Percentiles rank a stretch among this genome's conserved stretches.
Conservation (phyloP, 2,113 vertebrate genomes). For the Saccopteryx bilineata region DNA sequence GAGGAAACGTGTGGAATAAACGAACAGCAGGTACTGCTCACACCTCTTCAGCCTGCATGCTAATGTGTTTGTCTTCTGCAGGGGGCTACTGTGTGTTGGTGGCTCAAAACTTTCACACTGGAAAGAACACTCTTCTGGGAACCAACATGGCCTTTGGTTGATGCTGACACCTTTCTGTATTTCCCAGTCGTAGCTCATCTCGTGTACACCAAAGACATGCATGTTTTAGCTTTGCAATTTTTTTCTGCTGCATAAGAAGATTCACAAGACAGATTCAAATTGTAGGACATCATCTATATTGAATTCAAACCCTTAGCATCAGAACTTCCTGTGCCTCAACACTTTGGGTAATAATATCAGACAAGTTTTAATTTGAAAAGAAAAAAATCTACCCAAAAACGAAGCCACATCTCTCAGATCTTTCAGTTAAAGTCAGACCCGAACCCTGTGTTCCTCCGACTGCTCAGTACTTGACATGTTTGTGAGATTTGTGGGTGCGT, state of each 20-base stretch:
- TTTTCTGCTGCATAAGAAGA: conserved; percentile 24
- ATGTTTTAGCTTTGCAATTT: conserved; percentile 5
- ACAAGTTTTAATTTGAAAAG: conserved; percentile 69
- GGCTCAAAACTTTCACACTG: not conserved
- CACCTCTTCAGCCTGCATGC: not conserved
- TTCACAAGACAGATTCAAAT: not conserved
- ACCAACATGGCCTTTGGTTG: not conserved
- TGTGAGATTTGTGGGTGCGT: conserved; percentile 83
- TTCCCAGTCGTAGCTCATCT: not conserved
- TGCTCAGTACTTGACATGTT: conserved; percentile 85
- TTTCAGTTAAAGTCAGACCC: conserved; percentile 86
- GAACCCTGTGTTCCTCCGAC: conserved; percentile 80
- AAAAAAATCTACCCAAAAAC: conserved; percentile 68
- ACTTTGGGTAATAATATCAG: conserved; percentile 58
- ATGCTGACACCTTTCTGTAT: not conserved
- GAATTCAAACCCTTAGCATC: conserved; percentile 62
- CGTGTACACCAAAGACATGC: not conserved
- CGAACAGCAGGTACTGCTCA: accelerated
- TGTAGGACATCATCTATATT: conserved; percentile 22
- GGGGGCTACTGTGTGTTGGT: not conserved
- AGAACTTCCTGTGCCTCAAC: conserved; percentile 56
- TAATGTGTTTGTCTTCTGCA: not conserved
- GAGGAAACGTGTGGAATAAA: not conserved
- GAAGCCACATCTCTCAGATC: conserved; percentile 80
- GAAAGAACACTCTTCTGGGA: not conserved